phyloP scores from a whole-genome alignment of 2,113 vertebrate genomes.

The Propithecus coquereli region DNA sequence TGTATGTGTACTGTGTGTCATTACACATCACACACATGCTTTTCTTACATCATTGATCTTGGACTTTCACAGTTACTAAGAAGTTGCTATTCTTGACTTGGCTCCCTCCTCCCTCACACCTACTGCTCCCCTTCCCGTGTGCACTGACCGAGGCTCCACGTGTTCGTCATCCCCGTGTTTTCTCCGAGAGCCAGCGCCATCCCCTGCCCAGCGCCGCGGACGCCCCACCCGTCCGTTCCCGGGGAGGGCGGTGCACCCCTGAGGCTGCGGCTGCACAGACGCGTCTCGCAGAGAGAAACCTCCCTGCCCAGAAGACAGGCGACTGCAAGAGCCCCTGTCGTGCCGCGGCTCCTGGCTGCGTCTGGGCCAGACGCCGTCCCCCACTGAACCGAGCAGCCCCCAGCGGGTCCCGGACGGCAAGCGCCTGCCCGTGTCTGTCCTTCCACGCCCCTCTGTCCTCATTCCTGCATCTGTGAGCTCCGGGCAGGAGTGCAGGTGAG shows the following conservation, averaged over 20 bases:
- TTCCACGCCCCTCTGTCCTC: neutral
- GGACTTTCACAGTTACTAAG: neutral
- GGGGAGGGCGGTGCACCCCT: neutral
- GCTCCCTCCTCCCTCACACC: too few relatives aligned
- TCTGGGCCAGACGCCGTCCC: neutral
- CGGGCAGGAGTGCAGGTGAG: neutral
- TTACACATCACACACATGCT: neutral
- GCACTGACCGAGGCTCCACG: neutral
- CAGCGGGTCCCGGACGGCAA: accelerated
- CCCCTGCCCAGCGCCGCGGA: too few relatives aligned
- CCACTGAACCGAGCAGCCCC: neutral
- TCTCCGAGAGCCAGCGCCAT: too few relatives aligned
- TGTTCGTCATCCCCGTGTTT: too few relatives aligned
- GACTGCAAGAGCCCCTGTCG: neutral
- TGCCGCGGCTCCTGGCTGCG: too few relatives aligned
- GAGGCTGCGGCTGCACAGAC: neutral
- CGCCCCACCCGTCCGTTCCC: too few relatives aligned
- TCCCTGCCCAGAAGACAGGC: accelerated
- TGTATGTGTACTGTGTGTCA: neutral
- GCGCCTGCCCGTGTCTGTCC: neutral
- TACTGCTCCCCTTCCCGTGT: too few relatives aligned
- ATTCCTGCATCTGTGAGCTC: neutral
- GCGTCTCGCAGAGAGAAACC: too few relatives aligned
- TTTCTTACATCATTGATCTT: neutral
- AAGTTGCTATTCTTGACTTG: neutral